Evolutionary conservation across 2,888 invertebrate genomes (phyloP).

Genomic region (Eudemis profundana): DNA sequence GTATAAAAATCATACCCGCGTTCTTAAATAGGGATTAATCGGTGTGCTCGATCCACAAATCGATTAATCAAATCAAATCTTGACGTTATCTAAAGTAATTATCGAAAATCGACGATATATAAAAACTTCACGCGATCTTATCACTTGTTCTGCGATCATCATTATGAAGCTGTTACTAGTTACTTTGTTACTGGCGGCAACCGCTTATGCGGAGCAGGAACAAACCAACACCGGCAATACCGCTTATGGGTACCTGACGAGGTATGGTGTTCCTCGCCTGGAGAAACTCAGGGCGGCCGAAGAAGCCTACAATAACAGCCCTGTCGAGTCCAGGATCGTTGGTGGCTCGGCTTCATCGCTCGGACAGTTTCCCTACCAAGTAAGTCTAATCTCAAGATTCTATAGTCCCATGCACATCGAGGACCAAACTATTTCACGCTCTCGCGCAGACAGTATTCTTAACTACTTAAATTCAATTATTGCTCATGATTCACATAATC

Average conservation of each 20-base stretch:
- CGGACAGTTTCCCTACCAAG: conserved; percentile 61
- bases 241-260: conserved; percentile 60
- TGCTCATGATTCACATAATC: too few species aligned
- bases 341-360: conserved; percentile 57
- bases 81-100: conserved; percentile 27
- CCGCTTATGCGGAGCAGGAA: conserved; percentile 52
- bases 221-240: conserved; percentile 48
- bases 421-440: too few species aligned
- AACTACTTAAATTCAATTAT: too few species aligned
- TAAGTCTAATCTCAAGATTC: conserved; percentile 37
- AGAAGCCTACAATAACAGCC: conserved; percentile 48
- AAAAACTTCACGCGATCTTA: not conserved
- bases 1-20: too few species aligned
- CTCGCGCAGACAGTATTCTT: too few species aligned
- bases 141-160: not conserved
- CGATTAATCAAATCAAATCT: conserved; percentile 40
- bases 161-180: conserved; percentile 49
- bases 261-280: conserved; percentile 60
- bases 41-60: too few species aligned
- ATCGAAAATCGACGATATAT: conserved; percentile 19
- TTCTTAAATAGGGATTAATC: too few species aligned
- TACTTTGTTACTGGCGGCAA: conserved; percentile 48
- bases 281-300: conserved; percentile 59
- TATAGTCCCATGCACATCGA: too few species aligned
- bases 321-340: conserved; percentile 52